Evolutionary conservation across 2,888 invertebrate species (phyloP).

Genomic region (Drosophila histrio): DNA sequence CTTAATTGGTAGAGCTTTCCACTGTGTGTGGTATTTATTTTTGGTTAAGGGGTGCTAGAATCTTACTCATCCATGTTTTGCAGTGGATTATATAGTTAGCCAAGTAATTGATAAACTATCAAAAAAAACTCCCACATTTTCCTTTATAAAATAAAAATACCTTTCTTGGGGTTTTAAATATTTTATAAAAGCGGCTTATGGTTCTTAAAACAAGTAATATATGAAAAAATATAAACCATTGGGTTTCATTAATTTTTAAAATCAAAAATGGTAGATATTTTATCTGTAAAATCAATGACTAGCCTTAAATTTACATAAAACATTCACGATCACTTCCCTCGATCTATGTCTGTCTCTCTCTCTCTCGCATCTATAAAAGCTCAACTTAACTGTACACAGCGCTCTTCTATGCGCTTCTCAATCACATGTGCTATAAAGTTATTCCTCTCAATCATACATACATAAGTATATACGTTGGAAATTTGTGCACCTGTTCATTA

Average conservation of each 20-base stretch:
- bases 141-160: too few species aligned
- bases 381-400: not conserved
- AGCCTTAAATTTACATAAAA: not conserved
- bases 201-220: too few species aligned
- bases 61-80: not conserved
- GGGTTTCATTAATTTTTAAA: too few species aligned
- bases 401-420: constrained; percentile 15
- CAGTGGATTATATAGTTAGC: not conserved
- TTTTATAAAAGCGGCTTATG: too few species aligned
- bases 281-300: too few species aligned
- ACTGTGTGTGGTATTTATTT: constrained; percentile 21
- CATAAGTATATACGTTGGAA: not conserved
- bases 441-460: constrained; percentile 1
- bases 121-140: too few species aligned
- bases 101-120: too few species aligned
- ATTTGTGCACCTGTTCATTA: constrained; percentile 34
- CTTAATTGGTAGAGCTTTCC: constrained; percentile 27
- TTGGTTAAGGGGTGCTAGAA: constrained; percentile 1
- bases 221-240: too few species aligned
- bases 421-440: not conserved
- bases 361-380: too few species aligned
- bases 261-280: too few species aligned
- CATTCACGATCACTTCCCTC: not conserved
- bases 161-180: too few species aligned
- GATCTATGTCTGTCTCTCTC: too few species aligned